Base-by-base conservation (phyloP, 2,888 invertebrate species). In the Nemotelus nigrinus region DNA sequence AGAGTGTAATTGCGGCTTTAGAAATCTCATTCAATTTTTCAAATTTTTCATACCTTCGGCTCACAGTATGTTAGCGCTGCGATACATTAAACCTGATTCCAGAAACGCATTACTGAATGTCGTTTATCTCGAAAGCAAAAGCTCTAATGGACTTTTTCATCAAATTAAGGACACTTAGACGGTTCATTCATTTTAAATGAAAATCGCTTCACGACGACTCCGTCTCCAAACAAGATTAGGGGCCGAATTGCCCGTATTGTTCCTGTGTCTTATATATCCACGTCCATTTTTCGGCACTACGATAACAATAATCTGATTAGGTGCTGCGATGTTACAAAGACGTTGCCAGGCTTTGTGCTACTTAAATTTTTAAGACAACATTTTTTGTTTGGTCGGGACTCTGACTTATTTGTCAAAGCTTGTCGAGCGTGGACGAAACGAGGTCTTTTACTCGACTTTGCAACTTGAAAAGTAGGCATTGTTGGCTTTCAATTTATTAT, bases 91-190 rank as follows among this genome's bases (percentile, higher is more conserved):
- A 25, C 25, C 25, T 25, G 25, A 25, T 25, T 25, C 25, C 25
- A 25, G 25, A 25, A 25, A 25, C 25, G 25, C 25, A 25, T 25
- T 25, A 25, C 25, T 25, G 25, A 25, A 25, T 25, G 25, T 25
- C 25, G 25, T 25, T 25, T 25, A 25, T 25, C 25, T 25, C 25
- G 25, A 25, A 25, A 25, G 25, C 25, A 50, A 63, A 63, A 6
- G 43, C 39, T 63, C 63, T 63, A 63, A 63, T 63, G 63, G 63
- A 63, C 63, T 63, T 63, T 63, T 63, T 25, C 25, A 63, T 63
- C 41, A 25, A 25, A 63, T 63, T 63, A 63, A 63, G 63, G 43
- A 8, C 63, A 63, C 63, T 63, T 63, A 4, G 4, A 63, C 43
- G 43, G 41, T 63, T 63, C 63, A 63, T 63, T 43, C 63, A 63